Evolutionary conservation across 2,113 vertebrate species (phyloP).

Genomic region (Suncus etruscus): DNA sequence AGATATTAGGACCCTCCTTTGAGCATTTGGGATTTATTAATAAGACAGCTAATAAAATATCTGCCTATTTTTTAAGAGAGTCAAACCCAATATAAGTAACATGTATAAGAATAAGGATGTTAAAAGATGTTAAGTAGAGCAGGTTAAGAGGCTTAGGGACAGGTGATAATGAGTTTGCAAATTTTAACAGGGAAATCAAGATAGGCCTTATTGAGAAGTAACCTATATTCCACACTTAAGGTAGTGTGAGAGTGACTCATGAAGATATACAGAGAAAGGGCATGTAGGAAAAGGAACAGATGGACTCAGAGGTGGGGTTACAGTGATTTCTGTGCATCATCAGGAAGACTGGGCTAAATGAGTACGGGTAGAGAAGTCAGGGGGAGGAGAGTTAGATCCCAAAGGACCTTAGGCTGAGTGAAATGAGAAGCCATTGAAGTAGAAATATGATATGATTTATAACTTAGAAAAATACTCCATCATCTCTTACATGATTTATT

Average conservation of each 20-base stretch:
- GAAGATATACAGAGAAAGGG: conserved; percentile 11
- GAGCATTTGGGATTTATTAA: not conserved
- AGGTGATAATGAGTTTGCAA: not conserved
- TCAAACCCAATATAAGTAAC: not conserved
- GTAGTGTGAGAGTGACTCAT: not conserved
- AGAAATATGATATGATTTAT: not conserved
- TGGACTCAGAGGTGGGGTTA: not conserved
- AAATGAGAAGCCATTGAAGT: not conserved
- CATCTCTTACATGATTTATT: not conserved
- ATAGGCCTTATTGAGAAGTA: not conserved
- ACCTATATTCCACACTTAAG: not conserved
- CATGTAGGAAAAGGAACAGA: not conserved
- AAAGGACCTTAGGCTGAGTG: not conserved
- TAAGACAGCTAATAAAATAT: not conserved
- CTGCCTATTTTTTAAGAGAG: not conserved
- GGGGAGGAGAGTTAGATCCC: not conserved
- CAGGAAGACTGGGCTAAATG: not conserved
- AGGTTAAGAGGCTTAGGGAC: not conserved
- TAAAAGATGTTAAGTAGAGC: not conserved
- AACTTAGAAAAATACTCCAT: conserved; percentile 24
- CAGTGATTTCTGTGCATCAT: not conserved
- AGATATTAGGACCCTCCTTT: not conserved
- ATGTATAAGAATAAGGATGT: not conserved
- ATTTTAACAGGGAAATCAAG: not conserved
- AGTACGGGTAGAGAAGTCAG: not conserved